phyloP scores from a whole-genome alignment of 1,140 invertebrate species.

The Episyrphus balteatus region DNA sequence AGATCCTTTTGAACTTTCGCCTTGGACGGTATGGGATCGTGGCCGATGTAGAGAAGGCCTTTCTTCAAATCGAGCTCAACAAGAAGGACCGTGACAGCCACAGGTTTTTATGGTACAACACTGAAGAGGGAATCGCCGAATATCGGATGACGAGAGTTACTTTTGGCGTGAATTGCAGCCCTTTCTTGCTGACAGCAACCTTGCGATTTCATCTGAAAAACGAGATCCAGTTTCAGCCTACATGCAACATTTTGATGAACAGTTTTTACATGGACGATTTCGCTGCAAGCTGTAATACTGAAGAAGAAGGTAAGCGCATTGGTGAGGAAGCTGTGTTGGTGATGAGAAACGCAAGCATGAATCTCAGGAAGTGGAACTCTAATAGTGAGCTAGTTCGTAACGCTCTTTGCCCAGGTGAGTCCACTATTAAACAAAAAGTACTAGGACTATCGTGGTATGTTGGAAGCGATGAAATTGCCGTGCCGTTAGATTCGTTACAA shows the following conservation, averaged over 20 bases:
- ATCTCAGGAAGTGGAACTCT: constrained; percentile 3
- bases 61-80: not conserved
- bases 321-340: not conserved
- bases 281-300: not conserved
- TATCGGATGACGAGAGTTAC: constrained; percentile 4
- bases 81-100: not conserved
- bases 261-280: constrained; percentile 2
- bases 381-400: too few relatives aligned
- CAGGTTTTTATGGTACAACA: constrained; percentile 1
- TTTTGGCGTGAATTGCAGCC: not conserved
- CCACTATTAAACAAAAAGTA: not conserved
- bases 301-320: not conserved
- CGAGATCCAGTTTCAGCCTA: not conserved
- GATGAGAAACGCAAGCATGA: not conserved
- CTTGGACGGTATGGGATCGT: not conserved
- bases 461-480: not conserved
- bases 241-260: not conserved
- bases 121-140: not conserved
- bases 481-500: not conserved
- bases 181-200: not conserved
- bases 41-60: constrained; percentile 1
- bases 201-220: not conserved
- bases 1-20: not conserved
- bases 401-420: too few relatives aligned
- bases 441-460: not conserved